Base-by-base conservation (phyloP, 92 coral and sea anemone species). In the Heteractis magnifica region DNA sequence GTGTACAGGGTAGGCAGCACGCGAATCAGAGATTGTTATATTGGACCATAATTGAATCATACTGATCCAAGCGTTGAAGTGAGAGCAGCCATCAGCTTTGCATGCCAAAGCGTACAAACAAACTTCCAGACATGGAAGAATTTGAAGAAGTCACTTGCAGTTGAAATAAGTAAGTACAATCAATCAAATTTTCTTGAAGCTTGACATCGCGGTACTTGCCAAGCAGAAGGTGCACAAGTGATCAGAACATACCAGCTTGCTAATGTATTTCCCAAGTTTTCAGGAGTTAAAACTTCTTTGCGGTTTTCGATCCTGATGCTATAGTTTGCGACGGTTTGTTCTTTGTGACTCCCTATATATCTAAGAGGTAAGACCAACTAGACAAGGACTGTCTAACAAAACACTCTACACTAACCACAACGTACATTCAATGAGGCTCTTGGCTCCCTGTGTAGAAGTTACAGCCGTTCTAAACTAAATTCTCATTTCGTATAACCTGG, bases 121-220 rank as follows among this genome's bases (percentile, higher is more conserved):
- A 68, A 68, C 49, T 7, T 68, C 49, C 73, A 68, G 73, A 68
- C 73, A 68, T 23, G 73, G 73, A 68, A 26, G 10, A 68, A 20
- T 68, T 20, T 26, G 44, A 23, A 10, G 12, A 23, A 68, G 73
- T n/a, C 73, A 12, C 13, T 8, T 53, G 58, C 13, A 8, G 58
- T 12, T 68, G 73, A 68, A 68, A 68, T 68, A 14, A 18, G 73
- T 68, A 68, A 68, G 73, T 68, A 68, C 49, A 68, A 8, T 26
- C 5, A 23, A 59, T 16, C 18, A 16, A 20, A n/a, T 62, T 18
- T 19, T 18, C 73, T 68, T n/a, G 13, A 6, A 20, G 15, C 16
- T 11, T 0, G 71, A 64, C 71, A 64, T 34, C 3, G 44, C 3
- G 34, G 44, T 23, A 68, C 73, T 23, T 4, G 73, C 23, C 73